These are phyloP conservation scores for Vollenhovia emeryi DNA, from an alignment of 1,140 invertebrate species.

Conservation along the genomic window DNA sequence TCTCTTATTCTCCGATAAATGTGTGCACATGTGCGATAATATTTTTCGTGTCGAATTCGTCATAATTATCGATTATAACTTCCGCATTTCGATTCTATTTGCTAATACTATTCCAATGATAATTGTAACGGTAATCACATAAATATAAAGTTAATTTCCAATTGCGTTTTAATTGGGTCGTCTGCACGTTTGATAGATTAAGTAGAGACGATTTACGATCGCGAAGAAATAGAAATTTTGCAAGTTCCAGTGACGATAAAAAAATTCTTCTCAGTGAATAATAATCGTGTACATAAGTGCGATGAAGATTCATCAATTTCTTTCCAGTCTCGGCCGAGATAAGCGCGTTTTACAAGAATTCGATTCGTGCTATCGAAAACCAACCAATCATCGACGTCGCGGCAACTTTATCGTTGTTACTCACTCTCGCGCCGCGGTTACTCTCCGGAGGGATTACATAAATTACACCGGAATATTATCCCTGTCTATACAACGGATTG, in stretches of 20 bases:
- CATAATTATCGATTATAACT: conserved; percentile 2
- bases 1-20: conserved; percentile 1
- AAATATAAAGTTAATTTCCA: neutral
- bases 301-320: conserved; percentile 77
- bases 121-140: neutral
- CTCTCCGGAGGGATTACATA: conserved; percentile 65
- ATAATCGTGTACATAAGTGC: conserved; percentile 66
- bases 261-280: conserved; percentile 62
- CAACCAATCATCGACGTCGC: conserved; percentile 52
- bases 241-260: conserved; percentile 56
- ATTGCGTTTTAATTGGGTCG: neutral
- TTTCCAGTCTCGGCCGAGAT: conserved; percentile 77
- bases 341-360: conserved; percentile 72
- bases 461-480: conserved; percentile 63
- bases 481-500: conserved; percentile 58
- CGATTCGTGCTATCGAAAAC: conserved; percentile 72
- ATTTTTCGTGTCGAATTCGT: neutral
- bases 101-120: neutral
- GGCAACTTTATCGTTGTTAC: conserved; percentile 78
- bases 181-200: neutral
- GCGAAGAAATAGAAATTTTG: neutral
- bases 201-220: neutral
- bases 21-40: neutral
- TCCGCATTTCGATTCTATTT: neutral
- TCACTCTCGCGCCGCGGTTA: conserved; percentile 51